phyloP scores from a whole-genome alignment of 2,888 invertebrate species.

The Boloria selene region DNA sequence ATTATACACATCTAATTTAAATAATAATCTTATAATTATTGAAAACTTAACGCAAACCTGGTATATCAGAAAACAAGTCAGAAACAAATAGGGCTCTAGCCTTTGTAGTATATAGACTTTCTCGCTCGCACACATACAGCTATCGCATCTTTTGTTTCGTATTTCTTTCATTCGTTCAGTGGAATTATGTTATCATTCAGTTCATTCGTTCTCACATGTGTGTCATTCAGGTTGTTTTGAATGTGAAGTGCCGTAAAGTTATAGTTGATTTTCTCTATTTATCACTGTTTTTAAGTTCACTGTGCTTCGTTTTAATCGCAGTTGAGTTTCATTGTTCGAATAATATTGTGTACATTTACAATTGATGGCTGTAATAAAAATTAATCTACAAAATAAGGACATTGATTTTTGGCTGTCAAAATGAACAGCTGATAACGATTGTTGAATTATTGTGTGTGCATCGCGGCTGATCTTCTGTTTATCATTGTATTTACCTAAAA shows the following conservation, averaged over 20 bases:
- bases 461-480: conserved; percentile 6
- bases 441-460: conserved; percentile 4
- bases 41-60: conserved; percentile 12
- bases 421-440: conserved; percentile 49
- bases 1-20: not conserved
- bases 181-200: conserved; percentile 21
- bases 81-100: conserved; percentile 21
- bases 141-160: conserved; percentile 16
- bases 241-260: conserved; percentile 24
- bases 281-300: conserved; percentile 25
- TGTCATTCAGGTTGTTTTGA: conserved; percentile 30
- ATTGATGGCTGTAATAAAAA: conserved; percentile 8
- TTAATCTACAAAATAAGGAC: conserved; percentile 4
- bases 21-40: conserved; percentile 1
- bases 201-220: conserved; percentile 18
- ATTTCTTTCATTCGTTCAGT: conserved; percentile 32
- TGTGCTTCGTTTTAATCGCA: conserved; percentile 19
- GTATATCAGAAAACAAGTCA: conserved; percentile 12
- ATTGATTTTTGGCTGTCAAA: conserved; percentile 43
- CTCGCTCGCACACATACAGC: conserved; percentile 23
- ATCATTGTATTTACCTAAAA: conserved; percentile 1
- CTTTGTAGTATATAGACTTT: conserved; percentile 15
- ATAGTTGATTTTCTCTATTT: conserved; percentile 23
- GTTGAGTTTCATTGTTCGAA: conserved; percentile 11
- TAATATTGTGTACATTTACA: conserved; percentile 3